Percentiles rank a stretch among this genome's conserved stretches.
phyloP scores from a whole-genome alignment of 1,140 invertebrate genomes.

The Dufourea novaeangliae region DNA sequence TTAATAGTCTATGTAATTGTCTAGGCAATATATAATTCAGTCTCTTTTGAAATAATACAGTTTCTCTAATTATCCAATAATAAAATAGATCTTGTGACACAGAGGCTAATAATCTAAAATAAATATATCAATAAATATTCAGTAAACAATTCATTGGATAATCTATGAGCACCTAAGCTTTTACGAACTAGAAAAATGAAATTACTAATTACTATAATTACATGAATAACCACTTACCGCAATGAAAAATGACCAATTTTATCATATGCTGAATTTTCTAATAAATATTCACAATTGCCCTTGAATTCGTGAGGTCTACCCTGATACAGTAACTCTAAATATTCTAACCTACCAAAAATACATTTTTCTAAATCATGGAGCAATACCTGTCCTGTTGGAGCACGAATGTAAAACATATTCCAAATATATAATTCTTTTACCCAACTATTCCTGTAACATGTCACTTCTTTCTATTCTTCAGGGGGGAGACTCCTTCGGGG shows the following conservation, averaged over 20 bases:
- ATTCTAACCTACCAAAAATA: conserved; percentile 74
- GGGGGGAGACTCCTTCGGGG: too few relatives aligned
- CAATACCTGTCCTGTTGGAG: conserved; percentile 69
- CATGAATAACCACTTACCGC: conserved; percentile 78
- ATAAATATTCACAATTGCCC: conserved; percentile 81
- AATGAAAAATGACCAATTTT: conserved; percentile 83
- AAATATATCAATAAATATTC: conserved; percentile 53
- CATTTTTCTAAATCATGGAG: conserved; percentile 75
- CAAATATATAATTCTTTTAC: conserved; percentile 10
- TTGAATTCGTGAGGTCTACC: conserved; percentile 66
- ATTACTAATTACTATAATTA: conserved; percentile 58
- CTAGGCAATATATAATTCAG: conserved; percentile 68
- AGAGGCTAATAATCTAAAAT: conserved; percentile 71
- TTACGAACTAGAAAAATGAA: conserved; percentile 66
- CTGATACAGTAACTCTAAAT: conserved; percentile 70
- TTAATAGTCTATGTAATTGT: conserved; percentile 74
- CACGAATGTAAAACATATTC: conserved; percentile 77
- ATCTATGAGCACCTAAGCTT: conserved; percentile 3
- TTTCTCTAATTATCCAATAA: conserved; percentile 74
- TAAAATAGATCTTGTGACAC: conserved; percentile 67
- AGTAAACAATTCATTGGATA: background rate
- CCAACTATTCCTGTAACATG: too few relatives aligned
- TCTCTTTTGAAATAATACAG: conserved; percentile 72
- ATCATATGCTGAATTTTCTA: conserved; percentile 83
- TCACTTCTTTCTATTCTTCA: too few relatives aligned